Conservation (phyloP, 2,113 vertebrate genomes). For the Eurystomus gularis region DNA sequence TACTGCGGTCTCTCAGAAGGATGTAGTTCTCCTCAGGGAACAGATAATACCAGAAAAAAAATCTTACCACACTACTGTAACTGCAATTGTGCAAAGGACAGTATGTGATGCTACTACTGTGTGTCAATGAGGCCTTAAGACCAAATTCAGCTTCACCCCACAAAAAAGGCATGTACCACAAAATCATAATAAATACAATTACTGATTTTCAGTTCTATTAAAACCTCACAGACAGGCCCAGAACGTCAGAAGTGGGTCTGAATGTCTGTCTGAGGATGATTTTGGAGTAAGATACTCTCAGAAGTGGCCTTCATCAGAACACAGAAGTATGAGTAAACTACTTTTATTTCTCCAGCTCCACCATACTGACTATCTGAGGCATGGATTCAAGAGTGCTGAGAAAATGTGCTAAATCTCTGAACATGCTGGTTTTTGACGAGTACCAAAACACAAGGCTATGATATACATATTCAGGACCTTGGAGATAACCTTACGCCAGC, state of each 20-base stretch:
- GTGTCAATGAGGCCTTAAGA: not conserved
- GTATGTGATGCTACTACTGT: not conserved
- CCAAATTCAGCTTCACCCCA: not conserved
- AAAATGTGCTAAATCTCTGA: not conserved
- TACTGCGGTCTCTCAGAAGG: not conserved
- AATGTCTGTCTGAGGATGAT: not conserved
- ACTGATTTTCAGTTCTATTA: not conserved
- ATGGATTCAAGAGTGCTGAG: not conserved
- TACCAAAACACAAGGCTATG: not conserved
- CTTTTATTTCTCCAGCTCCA: not conserved
- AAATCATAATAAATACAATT: not conserved
- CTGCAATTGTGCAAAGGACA: not conserved
- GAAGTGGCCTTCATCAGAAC: not conserved
- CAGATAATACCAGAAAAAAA: not conserved
- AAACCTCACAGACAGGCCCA: not conserved
- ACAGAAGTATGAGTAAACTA: not conserved
- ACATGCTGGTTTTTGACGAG: not conserved
- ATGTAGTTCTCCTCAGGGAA: not conserved
- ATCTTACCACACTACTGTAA: not conserved
- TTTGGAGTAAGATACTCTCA: not conserved
- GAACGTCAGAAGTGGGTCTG: not conserved
- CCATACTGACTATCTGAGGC: not conserved
- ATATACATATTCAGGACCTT: not conserved
- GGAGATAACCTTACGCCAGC: not conserved
- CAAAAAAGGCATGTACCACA: not conserved